A percentile compares a stretch with the other conserved stretches of the same genome.
Conservation (phyloP, 92 coral and sea anemone genomes). For the Desmophyllum pertusum region DNA sequence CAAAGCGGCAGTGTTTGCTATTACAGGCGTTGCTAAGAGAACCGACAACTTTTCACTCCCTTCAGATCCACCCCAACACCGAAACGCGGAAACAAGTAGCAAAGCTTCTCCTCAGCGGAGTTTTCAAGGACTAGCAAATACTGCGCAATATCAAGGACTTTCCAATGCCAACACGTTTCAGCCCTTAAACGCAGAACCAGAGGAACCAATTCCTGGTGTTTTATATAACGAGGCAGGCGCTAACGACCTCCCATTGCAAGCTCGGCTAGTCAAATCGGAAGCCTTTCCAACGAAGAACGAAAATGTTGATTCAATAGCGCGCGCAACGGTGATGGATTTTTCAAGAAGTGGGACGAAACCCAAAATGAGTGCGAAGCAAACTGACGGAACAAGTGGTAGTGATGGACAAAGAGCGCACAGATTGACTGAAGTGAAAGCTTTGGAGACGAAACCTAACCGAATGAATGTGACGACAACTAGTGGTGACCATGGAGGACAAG, state of each 20-base stretch:
- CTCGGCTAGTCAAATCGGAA: constrained; percentile 33
- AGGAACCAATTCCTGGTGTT: background rate
- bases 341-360: constrained; percentile 24
- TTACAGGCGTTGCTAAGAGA: constrained; percentile 22
- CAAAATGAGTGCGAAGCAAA: too few relatives aligned
- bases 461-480: background rate
- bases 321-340: constrained; percentile 25
- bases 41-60: background rate
- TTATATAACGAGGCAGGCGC: background rate
- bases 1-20: constrained; percentile 43
- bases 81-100: background rate
- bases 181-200: background rate
- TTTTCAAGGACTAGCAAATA: background rate
- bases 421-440: background rate
- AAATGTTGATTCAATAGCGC: background rate
- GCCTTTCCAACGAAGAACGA: constrained; percentile 20
- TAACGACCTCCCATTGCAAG: background rate
- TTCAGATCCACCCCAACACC: background rate
- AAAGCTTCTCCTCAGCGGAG: background rate
- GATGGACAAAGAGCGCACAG: background rate
- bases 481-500: background rate
- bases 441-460: background rate
- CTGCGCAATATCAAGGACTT: background rate
- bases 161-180: background rate
- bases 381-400: background rate